These are phyloP conservation scores for Aphelocoma californica DNA, from an alignment of 2,797 vertebrate genomes.

Conservation along the genomic window DNA sequence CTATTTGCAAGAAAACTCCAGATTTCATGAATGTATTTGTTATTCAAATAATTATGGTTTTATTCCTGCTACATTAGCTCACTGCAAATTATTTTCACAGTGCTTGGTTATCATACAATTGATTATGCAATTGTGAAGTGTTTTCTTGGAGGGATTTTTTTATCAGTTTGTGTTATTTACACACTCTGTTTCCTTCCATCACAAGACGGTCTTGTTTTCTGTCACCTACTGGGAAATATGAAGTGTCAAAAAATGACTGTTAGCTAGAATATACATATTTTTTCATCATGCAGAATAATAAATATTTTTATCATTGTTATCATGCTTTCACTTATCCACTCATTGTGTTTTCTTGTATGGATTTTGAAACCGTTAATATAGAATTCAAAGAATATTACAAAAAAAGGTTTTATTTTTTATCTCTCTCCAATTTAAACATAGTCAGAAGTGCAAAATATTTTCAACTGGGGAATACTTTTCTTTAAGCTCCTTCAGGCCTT, in stretches of 20 bases:
- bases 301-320: neutral
- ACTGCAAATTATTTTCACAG: neutral
- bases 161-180: neutral
- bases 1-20: neutral
- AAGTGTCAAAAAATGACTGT: neutral
- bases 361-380: neutral
- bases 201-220: neutral
- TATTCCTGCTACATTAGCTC: neutral
- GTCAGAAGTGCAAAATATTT: neutral
- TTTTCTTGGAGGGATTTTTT: neutral
- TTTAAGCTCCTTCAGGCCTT: neutral
- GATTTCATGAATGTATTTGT: neutral
- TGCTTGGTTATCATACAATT: neutral
- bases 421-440: neutral
- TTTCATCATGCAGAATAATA: neutral
- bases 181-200: neutral
- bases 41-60: neutral
- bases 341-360: neutral
- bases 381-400: neutral
- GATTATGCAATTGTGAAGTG: neutral
- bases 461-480: neutral
- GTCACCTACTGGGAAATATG: neutral
- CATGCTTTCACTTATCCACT: neutral
- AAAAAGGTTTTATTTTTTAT: neutral
- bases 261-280: neutral